phyloP scores from a whole-genome alignment of 1,140 invertebrate species.

The Lutraria rhynchaena region DNA sequence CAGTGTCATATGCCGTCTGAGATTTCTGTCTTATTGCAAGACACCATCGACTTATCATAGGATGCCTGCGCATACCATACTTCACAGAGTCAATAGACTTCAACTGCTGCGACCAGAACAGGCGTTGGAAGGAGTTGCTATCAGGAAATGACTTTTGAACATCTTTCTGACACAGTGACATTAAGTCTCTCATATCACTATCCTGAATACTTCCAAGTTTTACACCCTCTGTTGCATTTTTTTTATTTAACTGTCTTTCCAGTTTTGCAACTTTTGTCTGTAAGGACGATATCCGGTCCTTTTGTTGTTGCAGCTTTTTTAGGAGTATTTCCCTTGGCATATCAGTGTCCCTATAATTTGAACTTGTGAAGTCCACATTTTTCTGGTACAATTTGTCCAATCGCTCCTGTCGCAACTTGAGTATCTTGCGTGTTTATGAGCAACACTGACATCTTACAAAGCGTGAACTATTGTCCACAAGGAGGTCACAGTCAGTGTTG shows the following conservation, averaged over 20 bases:
- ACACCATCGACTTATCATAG: constrained; percentile 50
- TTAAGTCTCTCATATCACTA: constrained; percentile 21
- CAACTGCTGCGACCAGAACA: constrained; percentile 50
- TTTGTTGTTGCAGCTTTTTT: constrained; percentile 19
- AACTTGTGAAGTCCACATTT: neutral
- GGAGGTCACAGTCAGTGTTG: neutral
- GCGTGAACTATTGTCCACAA: too few species aligned
- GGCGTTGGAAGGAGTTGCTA: constrained; percentile 16
- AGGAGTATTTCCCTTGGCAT: neutral
- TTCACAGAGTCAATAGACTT: neutral
- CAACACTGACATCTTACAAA: neutral
- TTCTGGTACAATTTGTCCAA: too few species aligned
- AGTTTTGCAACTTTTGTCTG: neutral
- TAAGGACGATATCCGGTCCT: constrained; percentile 5
- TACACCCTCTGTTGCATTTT: neutral
- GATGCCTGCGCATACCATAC: constrained; percentile 51
- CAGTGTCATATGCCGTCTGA: constrained; percentile 18
- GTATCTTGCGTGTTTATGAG: neutral
- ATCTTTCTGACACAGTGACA: constrained; percentile 4
- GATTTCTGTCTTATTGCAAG: constrained; percentile 27
- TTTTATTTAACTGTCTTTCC: constrained; percentile 5
- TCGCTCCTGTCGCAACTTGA: neutral
- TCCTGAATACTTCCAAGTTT: neutral
- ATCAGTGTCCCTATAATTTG: neutral
- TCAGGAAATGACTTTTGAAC: constrained; percentile 40